Base-by-base conservation (phyloP, 2,797 vertebrate genomes). In the Mareca strepera region DNA sequence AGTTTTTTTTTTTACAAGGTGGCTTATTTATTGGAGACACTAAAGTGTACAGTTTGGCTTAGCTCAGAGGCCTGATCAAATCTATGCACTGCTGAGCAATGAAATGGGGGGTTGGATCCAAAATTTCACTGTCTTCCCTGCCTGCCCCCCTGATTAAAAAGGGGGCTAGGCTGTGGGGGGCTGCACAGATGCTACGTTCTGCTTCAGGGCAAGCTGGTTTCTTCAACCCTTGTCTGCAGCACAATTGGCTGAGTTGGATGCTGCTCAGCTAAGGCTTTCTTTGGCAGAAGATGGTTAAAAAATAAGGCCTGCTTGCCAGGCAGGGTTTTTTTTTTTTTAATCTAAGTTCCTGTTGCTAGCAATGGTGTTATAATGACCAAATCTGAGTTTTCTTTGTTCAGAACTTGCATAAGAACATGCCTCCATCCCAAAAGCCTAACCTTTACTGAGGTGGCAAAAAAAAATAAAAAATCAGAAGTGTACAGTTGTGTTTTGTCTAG, bases 1-100 rank as follows among this genome's bases (percentile, higher is more conserved):
- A 80, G 66, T 39, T 37, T 39, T 39, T 53, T 53, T 73, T 94
- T 95, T 97, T 86, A 82, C 25, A 6, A 8, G 66, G 43, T 69
- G n/a, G 72, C 64, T 69, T 94, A 98, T 98, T 98, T 98, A 99
- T 98, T 98, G 97, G 98, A 98, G 85, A 98, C 98, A 97, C 97
- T 98, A 96, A 98, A 98, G 98, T 87, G 97, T 98, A 98, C 98
- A 98, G 97, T 98, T 98, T 98, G 70, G 29, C 73, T 88, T 83
- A 62, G 67, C 86, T 94, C 90, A 94, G 93, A 91, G 86, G 63
- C 76, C 92, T 35, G 77, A 88, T 92, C 28, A 84, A 94, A 88
- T 94, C 88, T 94, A 97, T 97, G 98, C 97, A 98, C 98, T 94
- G 50, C 44, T 86, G 82, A 92, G 63, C 66, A 31, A 58, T 52